A percentile compares a stretch with the other conserved stretches of the same genome.
Conservation (phyloP, 2,797 vertebrate species). For the Sebastiscus tertius region DNA sequence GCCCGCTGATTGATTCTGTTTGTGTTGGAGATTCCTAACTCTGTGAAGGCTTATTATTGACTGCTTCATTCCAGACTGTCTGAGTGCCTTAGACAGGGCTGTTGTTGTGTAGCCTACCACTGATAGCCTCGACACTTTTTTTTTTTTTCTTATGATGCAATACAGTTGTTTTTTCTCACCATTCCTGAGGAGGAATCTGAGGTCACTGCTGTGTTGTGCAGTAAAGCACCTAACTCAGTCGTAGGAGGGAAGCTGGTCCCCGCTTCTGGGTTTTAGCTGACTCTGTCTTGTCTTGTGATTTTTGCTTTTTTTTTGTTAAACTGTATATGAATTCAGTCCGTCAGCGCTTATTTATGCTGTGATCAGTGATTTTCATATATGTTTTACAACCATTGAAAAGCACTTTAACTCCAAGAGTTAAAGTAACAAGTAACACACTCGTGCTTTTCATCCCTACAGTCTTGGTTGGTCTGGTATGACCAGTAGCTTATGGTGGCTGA, state of each 20-base stretch:
- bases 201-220: neutral
- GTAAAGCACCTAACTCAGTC: neutral
- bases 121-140: conserved; percentile 18
- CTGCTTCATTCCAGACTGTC: conserved; percentile 54
- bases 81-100: conserved; percentile 46
- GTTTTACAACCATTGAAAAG: too few species aligned
- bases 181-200: conserved; percentile 17
- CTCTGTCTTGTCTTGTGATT: neutral
- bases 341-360: fast-evolving
- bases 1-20: conserved; percentile 64
- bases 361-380: too few species aligned
- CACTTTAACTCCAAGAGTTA: too few species aligned
- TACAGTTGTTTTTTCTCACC: conserved; percentile 14
- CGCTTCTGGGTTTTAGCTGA: neutral
- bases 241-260: neutral
- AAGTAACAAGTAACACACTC: too few species aligned
- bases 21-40: conserved; percentile 67
- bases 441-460: neutral
- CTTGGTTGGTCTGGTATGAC: neutral
- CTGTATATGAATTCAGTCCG: neutral
- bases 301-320: neutral
- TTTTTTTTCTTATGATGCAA: neutral
- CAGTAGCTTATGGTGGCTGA: neutral
- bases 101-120: conserved; percentile 19
- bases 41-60: conserved; percentile 68